Evolutionary conservation across 2,888 invertebrate species (phyloP).

Genomic region (Unio delphinus): DNA sequence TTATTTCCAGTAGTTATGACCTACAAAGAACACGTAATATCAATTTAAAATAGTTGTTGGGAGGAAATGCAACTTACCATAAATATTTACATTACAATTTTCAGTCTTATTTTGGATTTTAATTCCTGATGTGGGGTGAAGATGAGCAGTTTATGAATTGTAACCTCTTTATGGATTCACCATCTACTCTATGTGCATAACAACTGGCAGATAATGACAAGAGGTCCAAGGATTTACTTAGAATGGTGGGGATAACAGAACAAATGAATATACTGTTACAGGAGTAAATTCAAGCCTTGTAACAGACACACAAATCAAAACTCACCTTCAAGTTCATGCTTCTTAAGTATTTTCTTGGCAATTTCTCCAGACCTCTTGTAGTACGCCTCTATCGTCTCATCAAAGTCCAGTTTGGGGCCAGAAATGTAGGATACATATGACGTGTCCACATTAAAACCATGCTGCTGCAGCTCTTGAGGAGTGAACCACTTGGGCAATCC

Average conservation of each 20-base stretch:
- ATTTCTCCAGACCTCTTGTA: slow-evolving; percentile 78
- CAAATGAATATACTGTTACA: neutral
- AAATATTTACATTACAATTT: too few relatives aligned
- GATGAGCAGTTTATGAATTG: too few relatives aligned
- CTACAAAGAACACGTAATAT: too few relatives aligned
- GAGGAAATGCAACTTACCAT: too few relatives aligned
- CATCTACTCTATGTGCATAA: too few relatives aligned
- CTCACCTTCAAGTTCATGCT: slow-evolving; percentile 73
- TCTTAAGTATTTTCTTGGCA: slow-evolving; percentile 76
- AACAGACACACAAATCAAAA: neutral
- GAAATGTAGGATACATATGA: slow-evolving; percentile 78
- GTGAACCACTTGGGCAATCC: slow-evolving; percentile 63
- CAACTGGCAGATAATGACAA: too few relatives aligned
- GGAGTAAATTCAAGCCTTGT: neutral
- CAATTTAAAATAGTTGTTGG: too few relatives aligned
- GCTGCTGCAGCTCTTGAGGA: slow-evolving; percentile 79
- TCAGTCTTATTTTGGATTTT: too few relatives aligned
- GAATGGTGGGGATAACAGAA: neutral
- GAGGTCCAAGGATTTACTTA: too few relatives aligned
- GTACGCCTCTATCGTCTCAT: slow-evolving; percentile 80
- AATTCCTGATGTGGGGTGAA: too few relatives aligned
- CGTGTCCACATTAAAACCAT: slow-evolving; percentile 84
- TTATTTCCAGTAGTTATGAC: too few relatives aligned
- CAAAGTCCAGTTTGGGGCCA: slow-evolving; percentile 65
- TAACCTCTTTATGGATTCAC: too few relatives aligned